Conservation (phyloP, 2,113 vertebrate genomes). For the Pontoporia blainvillei region DNA sequence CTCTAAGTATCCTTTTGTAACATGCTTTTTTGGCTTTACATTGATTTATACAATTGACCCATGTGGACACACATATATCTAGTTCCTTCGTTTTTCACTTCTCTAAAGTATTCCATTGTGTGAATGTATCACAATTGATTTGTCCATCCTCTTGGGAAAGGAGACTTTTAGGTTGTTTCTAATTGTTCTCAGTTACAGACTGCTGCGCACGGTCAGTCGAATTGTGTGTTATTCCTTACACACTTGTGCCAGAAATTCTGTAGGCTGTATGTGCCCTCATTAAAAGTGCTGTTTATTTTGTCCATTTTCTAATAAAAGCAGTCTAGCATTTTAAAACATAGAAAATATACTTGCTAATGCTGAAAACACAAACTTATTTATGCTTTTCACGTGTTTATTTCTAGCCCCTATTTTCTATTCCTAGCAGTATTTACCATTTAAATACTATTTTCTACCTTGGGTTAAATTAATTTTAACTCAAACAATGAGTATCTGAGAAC, state of each 20-base stretch:
- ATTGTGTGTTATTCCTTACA: not conserved
- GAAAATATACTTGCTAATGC: no score
- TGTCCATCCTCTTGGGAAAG: not conserved
- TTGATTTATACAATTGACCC: not conserved
- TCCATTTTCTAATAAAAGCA: not conserved
- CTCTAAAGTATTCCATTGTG: not conserved
- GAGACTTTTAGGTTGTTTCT: not conserved
- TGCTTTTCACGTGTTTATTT: no score
- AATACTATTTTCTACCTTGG: no score
- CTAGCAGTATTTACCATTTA: no score
- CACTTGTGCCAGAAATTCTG: not conserved
- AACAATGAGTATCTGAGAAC: no score
- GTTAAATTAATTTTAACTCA: no score
- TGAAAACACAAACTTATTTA: no score
- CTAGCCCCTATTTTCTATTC: no score
- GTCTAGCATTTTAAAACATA: not conserved
- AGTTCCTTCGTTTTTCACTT: not conserved
- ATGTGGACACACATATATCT: no score
- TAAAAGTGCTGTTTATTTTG: not conserved
- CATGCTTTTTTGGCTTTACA: not conserved
- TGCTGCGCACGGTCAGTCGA: not conserved
- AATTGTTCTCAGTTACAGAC: not conserved
- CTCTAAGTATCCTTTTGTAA: not conserved
- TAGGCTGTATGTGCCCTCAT: not conserved
- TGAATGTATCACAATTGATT: no score